phyloP scores from a whole-genome alignment of 92 coral and sea anemone genomes.

The Epizoanthus stellaris region DNA sequence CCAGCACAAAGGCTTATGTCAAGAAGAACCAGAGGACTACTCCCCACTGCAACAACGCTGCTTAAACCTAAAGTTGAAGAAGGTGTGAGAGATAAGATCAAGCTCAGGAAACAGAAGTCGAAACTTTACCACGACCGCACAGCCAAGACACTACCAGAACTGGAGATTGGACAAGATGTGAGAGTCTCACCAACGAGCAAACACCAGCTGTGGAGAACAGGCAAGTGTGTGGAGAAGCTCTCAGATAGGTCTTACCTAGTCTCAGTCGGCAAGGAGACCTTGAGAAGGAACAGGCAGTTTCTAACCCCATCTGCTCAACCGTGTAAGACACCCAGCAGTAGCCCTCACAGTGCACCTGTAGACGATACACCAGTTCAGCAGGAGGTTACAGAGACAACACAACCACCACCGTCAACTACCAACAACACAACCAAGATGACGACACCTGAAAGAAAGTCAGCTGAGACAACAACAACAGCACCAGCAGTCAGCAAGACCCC shows the following conservation, averaged over 20 bases:
- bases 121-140: constrained; percentile 14
- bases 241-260: constrained; percentile 38
- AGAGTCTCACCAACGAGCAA: constrained; percentile 17
- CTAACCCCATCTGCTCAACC: constrained; percentile 35
- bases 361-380: constrained; percentile 5
- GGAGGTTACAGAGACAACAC: not conserved
- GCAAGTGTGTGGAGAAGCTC: constrained; percentile 27
- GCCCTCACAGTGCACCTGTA: not conserved
- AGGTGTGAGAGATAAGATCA: not conserved
- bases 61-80: constrained; percentile 27
- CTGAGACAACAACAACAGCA: constrained; percentile 10
- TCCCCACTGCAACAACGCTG: constrained; percentile 45
- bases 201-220: not conserved
- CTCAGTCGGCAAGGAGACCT: constrained; percentile 20
- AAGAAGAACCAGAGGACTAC: constrained; percentile 56
- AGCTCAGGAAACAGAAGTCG: constrained; percentile 18
- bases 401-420: not conserved
- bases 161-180: constrained; percentile 20
- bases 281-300: constrained; percentile 37
- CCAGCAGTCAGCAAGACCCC: constrained; percentile 25
- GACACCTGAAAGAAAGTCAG: constrained; percentile 12
- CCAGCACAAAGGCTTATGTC: constrained; percentile 69
- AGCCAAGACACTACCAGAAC: constrained; percentile 34
- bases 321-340: not conserved
- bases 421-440: constrained; percentile 2